phyloP scores from a whole-genome alignment of 1,140 invertebrate genomes.

The Philaenus spumarius region DNA sequence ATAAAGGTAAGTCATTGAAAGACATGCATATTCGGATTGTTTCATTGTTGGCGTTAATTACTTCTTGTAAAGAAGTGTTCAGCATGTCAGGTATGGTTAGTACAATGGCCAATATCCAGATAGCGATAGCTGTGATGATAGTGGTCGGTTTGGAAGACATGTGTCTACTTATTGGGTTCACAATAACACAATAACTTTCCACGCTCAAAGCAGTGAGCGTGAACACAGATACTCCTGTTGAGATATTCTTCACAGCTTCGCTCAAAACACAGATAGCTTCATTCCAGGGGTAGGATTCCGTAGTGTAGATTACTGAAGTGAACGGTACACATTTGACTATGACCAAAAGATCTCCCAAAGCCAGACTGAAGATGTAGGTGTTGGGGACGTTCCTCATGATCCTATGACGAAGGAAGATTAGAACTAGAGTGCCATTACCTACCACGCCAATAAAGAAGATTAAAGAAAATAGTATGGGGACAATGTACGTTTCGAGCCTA shows the following conservation, averaged over 20 bases:
- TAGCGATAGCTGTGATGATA: conserved; percentile 58
- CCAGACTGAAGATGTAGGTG: conserved; percentile 72
- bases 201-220: conserved; percentile 84
- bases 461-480: conserved; percentile 75
- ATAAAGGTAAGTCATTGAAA: conserved; percentile 44
- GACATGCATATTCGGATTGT: conserved; percentile 60
- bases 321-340: conserved; percentile 85
- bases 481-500: conserved; percentile 77
- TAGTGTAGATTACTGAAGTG: conserved; percentile 75
- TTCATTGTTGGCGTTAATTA: conserved; percentile 42
- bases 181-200: conserved; percentile 87
- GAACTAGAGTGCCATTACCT: conserved; percentile 84
- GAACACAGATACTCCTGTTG: conserved; percentile 89
- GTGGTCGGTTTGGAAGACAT: conserved; percentile 37
- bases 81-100: conserved; percentile 75
- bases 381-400: conserved; percentile 86
- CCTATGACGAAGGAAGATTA: conserved; percentile 70
- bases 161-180: conserved; percentile 72
- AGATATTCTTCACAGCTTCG: conserved; percentile 82
- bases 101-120: conserved; percentile 75
- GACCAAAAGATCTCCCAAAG: conserved; percentile 65
- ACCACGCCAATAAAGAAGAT: conserved; percentile 83
- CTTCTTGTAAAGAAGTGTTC: conserved; percentile 55
- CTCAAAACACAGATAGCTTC: conserved; percentile 73
- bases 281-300: conserved; percentile 86